Conservation (phyloP, 2,797 vertebrate genomes). For the Pelobates cultripes region DNA sequence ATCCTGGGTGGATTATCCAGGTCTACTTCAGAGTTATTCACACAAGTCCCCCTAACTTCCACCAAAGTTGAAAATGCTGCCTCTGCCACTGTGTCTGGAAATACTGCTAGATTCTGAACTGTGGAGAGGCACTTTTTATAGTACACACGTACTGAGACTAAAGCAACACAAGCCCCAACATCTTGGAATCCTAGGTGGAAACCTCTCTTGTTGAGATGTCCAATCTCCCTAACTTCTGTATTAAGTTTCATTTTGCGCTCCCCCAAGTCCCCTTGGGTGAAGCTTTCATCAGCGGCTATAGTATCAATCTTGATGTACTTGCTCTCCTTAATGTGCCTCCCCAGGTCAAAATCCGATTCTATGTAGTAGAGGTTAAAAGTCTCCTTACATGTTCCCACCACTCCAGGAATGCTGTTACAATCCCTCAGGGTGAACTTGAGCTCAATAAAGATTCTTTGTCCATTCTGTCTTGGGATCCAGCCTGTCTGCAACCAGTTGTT, state of each 20-base stretch:
- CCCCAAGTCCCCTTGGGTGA: slow-evolving; percentile 93
- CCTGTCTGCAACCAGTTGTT: slow-evolving; percentile 97
- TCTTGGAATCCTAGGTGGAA: slow-evolving; percentile 97
- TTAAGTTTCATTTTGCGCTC: slow-evolving; percentile 98
- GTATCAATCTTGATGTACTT: slow-evolving; percentile 93
- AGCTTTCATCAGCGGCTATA: slow-evolving; percentile 94
- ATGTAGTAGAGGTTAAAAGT: slow-evolving; percentile 93
- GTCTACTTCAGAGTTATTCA: slow-evolving; percentile 88
- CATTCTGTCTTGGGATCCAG: slow-evolving; percentile 85
- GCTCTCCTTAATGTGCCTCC: slow-evolving; percentile 73
- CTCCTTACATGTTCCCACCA: slow-evolving; percentile 92
- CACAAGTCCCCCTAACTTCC: slow-evolving; percentile 88
- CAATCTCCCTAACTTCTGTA: slow-evolving; percentile 93
- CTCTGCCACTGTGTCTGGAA: slow-evolving; percentile 91
- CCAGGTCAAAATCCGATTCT: slow-evolving; percentile 84
- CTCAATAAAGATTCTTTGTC: slow-evolving; percentile 94
- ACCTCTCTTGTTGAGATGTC: slow-evolving; percentile 87
- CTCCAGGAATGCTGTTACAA: slow-evolving; percentile 95
- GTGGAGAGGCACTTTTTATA: slow-evolving; percentile 90
- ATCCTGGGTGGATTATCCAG: slow-evolving; percentile 88
- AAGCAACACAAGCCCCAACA: slow-evolving; percentile 90
- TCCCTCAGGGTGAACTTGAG: slow-evolving; percentile 94
- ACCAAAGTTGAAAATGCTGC: slow-evolving; percentile 90
- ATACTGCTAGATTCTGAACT: slow-evolving; percentile 86
- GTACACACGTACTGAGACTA: slow-evolving; percentile 91